phyloP scores from a whole-genome alignment of 2,113 vertebrate genomes.

The Zapus hudsonius region DNA sequence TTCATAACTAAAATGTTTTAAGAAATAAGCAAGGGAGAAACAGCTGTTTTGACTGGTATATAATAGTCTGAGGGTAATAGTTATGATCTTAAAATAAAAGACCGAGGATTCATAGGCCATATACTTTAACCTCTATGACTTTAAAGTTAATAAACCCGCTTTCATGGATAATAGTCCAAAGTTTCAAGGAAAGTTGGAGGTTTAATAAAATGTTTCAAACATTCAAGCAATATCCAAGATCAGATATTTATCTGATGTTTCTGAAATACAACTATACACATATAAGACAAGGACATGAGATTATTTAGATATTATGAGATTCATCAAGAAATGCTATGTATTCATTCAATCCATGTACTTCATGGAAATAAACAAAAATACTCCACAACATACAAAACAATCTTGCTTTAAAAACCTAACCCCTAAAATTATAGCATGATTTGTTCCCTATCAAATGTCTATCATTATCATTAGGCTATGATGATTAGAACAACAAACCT shows the following conservation, averaged over 20 bases:
- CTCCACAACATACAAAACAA: conserved; percentile 13
- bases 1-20: not conserved
- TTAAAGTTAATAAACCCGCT: conserved; percentile 73
- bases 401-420: not conserved
- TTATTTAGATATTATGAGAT: conserved; percentile 66
- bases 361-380: conserved; percentile 69
- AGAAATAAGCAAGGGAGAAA: conserved; percentile 42
- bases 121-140: conserved; percentile 78
- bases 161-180: conserved; percentile 64
- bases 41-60: conserved; percentile 58
- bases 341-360: conserved; percentile 67
- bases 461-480: not conserved
- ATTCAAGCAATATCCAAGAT: conserved; percentile 74
- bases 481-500: conserved; percentile 1
- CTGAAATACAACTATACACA: conserved; percentile 76
- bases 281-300: conserved; percentile 75
- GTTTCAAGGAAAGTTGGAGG: conserved; percentile 69
- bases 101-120: conserved; percentile 71
- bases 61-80: conserved; percentile 63
- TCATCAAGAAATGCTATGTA: conserved; percentile 76
- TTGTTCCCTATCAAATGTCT: not conserved
- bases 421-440: not conserved
- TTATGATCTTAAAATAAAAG: conserved; percentile 78
- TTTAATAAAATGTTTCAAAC: conserved; percentile 66
- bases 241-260: conserved; percentile 80